Evolutionary conservation across 2,797 vertebrate species (phyloP), one percentile per base, ranked within the genome.

Genomic region (Denticeps clupeoides): DNA sequence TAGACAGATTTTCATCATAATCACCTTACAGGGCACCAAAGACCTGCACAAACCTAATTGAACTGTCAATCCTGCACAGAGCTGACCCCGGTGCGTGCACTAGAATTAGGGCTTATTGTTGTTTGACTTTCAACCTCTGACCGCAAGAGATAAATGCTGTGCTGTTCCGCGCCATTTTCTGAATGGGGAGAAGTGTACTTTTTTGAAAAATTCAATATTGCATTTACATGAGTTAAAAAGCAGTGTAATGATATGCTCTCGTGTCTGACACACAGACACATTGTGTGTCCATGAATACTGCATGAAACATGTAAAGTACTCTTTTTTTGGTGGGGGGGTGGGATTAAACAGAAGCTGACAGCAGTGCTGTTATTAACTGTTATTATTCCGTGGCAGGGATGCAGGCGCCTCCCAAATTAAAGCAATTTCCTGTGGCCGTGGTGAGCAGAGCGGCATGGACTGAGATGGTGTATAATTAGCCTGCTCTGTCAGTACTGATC

Each of bases 381-480:
- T 67, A 45, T 54, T 60, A 60, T 58, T 69, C 50, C 45, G 41
- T 48, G n/a, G 43, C 40, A 51, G 47, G 57, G 62, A 43, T 41
- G 65, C 59, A 67, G 64, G 52, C 50, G 44, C 47, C 19, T 64
- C 48, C 59, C 71, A 70, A 74, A 82, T 80, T 77, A 80, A 80
- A 75, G 70, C 73, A 73, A 77, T 82, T 78, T 73, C 59, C 59
- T 58, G 62, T 62, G 47, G 70, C 62, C 77, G 65, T 64, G 63
- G 66, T 75, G 71, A 79, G 70, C 75, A 76, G 73, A 70, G 69
- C 60, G 55, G 56, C 53, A 68, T 67, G 62, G 63, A 54, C 63
- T 10, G 16, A 35, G 15, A 35, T 37, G 8, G 16, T 37, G 33
- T 37, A 19, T 75, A 75, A 78, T 79, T 70, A 78, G 59, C 61